Percentiles rank a stretch among this genome's conserved stretches.
These are phyloP conservation scores for Scelioninae gen. 1 DNA, from an alignment of 2,888 invertebrate species.

Conservation along the genomic window DNA sequence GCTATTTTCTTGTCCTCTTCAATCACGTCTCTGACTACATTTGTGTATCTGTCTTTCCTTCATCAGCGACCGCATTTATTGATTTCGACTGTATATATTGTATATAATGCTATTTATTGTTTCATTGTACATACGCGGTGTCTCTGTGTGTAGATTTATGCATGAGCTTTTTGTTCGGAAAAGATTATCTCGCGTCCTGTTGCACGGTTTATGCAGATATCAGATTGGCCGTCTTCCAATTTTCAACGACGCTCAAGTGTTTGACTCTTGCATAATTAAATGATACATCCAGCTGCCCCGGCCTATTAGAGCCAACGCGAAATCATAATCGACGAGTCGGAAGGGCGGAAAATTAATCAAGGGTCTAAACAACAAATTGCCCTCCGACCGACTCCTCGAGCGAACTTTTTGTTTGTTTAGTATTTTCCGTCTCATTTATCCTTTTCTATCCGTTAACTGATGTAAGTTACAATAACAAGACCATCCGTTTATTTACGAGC, in stretches of 20 bases:
- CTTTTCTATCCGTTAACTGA: not conserved
- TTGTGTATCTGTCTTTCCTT: slow-evolving; percentile 16
- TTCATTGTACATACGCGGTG: slow-evolving; percentile 58
- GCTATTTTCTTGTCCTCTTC: slow-evolving; percentile 5
- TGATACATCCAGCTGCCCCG: slow-evolving; percentile 44
- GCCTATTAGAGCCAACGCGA: slow-evolving; percentile 31
- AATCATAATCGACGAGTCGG: slow-evolving; percentile 26
- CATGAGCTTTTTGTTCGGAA: slow-evolving; percentile 67
- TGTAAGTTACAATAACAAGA: not conserved
- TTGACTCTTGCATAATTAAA: slow-evolving; percentile 65
- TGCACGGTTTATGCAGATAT: slow-evolving; percentile 66
- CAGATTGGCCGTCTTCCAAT: slow-evolving; percentile 66
- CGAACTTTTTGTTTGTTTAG: no score
- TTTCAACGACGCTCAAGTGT: slow-evolving; percentile 52
- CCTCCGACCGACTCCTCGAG: no score
- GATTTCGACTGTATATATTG: slow-evolving; percentile 66
- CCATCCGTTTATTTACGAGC: not conserved
- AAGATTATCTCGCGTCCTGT: slow-evolving; percentile 65
- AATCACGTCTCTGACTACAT: not conserved
- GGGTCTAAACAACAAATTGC: no score
- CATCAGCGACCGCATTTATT: slow-evolving; percentile 54
- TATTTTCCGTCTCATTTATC: no score
- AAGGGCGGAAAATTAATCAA: not conserved
- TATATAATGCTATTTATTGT: slow-evolving; percentile 65
- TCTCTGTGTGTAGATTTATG: slow-evolving; percentile 63